Base-by-base conservation (phyloP, 2,888 invertebrate species). In the Epistrophella euchroma region DNA sequence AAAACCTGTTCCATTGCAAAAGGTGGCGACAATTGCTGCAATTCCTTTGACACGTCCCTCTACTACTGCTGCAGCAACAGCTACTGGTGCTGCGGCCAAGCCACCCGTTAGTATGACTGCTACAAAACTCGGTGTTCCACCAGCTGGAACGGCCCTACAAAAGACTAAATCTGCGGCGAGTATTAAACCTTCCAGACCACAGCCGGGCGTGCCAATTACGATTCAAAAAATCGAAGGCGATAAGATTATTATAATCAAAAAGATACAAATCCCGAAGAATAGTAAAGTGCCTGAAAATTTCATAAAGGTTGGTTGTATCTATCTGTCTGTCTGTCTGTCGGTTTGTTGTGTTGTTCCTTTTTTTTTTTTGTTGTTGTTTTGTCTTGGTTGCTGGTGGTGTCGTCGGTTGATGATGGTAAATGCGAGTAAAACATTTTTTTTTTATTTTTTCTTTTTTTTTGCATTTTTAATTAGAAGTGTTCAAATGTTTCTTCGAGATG, bases 171-270 rank as follows among this genome's bases (percentile, higher is more conserved):
- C 87, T 13, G 84, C 84, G 47, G 70, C 80, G 17, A 45, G 47
- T 28, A 72, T 83, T 11, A 68, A 56, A 68, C 52, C 70, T 0
- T 0, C 37, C 2, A 73, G 91, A 6, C 92, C 91, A 0, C 89
- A 89, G 77, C 80, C 88, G 0, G 92, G 92, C 6, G 91, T 92
- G 40, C 92, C 92, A 17, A 91, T 92, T 78, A 92, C 92, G 5
- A 91, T 92, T 73, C 92, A 92, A 74, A 92, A 89, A 87, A 92
- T 93, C 88, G 92, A 92, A 89, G 93, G 93, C 76, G 92, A 92
- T 89, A 93, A 92, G 89, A 93, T 92, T 56, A 92, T 92, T 37
- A 92, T 93, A 68, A 92, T 92, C 76, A 92, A 92, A 89, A 92
- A 92, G 89, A 91, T 93, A 78, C 89, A 91, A 55, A 90, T 92